These are phyloP conservation scores for Cyrtodaria siliqua DNA, from an alignment of 2,888 invertebrate genomes.

Conservation along the genomic window DNA sequence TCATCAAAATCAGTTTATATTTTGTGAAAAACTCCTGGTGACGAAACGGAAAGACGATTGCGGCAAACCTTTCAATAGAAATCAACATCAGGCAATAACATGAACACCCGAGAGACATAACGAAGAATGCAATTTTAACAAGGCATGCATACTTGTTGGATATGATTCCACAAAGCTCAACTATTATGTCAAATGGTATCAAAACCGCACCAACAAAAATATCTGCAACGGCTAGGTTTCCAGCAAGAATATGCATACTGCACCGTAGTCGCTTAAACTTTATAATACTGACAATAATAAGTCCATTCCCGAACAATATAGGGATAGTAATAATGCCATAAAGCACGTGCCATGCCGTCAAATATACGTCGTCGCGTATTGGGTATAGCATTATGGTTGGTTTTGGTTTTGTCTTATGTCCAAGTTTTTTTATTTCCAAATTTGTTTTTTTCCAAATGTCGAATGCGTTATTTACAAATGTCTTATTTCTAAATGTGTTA, in stretches of 20 bases:
- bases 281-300: slow-evolving; percentile 13
- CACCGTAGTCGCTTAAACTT: slow-evolving; percentile 13
- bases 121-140: slow-evolving; percentile 11
- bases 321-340: slow-evolving; percentile 20
- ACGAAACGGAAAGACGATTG: no score
- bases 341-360: slow-evolving; percentile 12
- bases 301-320: slow-evolving; percentile 22
- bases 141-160: slow-evolving; percentile 22
- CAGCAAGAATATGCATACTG: slow-evolving; percentile 22
- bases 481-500: no score
- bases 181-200: slow-evolving; percentile 18
- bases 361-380: slow-evolving; percentile 10
- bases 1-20: no score
- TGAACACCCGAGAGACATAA: slow-evolving; percentile 30
- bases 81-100: slow-evolving; percentile 34
- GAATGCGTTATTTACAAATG: no score
- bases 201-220: slow-evolving; percentile 25
- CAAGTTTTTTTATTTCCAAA: no score
- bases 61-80: slow-evolving; percentile 33
- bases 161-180: slow-evolving; percentile 6
- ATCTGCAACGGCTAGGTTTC: slow-evolving; percentile 24
- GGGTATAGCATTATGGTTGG: no score
- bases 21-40: no score
- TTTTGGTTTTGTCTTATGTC: no score
- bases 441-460: no score